phyloP scores from a whole-genome alignment of 2,888 invertebrate genomes.

The Aromia moschata region DNA sequence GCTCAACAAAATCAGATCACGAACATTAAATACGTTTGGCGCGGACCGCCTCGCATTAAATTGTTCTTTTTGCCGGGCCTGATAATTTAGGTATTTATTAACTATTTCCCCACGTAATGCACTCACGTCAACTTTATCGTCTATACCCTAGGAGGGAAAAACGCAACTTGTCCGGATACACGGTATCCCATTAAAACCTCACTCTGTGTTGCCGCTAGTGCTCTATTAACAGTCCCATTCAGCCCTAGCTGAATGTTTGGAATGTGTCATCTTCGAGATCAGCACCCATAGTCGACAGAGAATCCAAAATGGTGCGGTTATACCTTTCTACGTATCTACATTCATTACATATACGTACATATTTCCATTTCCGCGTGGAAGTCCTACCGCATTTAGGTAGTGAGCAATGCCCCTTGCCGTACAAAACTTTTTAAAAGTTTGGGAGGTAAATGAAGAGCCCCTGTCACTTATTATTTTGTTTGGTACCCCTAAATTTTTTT shows the following conservation, averaged over 20 bases:
- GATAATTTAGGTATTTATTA: constrained; percentile 17
- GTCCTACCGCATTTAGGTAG: constrained; percentile 29
- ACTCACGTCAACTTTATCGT: constrained; percentile 26
- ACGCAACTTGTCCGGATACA: too few relatives aligned
- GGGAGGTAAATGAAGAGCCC: constrained; percentile 1
- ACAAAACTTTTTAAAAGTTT: constrained; percentile 26
- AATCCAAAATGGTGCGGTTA: constrained; percentile 15
- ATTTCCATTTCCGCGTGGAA: constrained; percentile 33
- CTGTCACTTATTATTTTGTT: constrained; percentile 1
- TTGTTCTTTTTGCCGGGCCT: too few relatives aligned
- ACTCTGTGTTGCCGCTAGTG: constrained; percentile 32
- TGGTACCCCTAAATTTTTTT: not conserved
- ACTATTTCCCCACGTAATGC: constrained; percentile 15
- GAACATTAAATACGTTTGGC: too few relatives aligned
- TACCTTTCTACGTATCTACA: constrained; percentile 19
- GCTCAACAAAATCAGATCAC: too few relatives aligned
- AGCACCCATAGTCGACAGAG: constrained; percentile 28
- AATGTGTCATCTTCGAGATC: constrained; percentile 32
- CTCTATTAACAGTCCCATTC: constrained; percentile 35
- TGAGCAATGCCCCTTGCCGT: constrained; percentile 26
- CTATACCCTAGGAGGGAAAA: constrained; percentile 1
- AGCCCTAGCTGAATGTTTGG: constrained; percentile 34
- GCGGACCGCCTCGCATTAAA: too few relatives aligned
- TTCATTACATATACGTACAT: too few relatives aligned
- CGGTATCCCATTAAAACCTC: constrained; percentile 36